These are phyloP conservation scores for Acrobasis consociella DNA, from an alignment of 2,888 invertebrate genomes.

Conservation along the genomic window DNA sequence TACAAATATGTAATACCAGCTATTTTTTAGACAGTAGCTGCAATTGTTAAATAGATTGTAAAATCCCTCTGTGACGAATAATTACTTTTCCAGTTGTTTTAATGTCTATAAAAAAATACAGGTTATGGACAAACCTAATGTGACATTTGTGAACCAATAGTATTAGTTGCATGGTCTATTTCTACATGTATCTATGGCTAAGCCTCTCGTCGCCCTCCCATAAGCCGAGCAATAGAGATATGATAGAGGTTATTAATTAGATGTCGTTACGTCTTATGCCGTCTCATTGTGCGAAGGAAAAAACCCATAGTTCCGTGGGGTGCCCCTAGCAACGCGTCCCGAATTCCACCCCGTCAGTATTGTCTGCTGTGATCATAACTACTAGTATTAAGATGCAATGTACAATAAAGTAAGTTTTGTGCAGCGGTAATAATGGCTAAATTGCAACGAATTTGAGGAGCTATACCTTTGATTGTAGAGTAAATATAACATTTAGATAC, in stretches of 20 bases:
- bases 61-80: too few species aligned
- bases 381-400: not conserved
- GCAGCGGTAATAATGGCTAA: not conserved
- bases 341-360: slow-evolving; percentile 29
- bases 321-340: slow-evolving; percentile 48
- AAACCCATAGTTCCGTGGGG: slow-evolving; percentile 57
- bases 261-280: slow-evolving; percentile 78
- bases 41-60: too few species aligned
- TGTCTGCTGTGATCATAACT: slow-evolving; percentile 4
- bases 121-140: too few species aligned
- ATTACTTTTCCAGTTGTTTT: too few species aligned
- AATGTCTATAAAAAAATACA: too few species aligned
- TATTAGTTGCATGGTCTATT: not conserved
- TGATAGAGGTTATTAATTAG: slow-evolving; percentile 82
- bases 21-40: too few species aligned
- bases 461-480: too few species aligned
- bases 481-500: too few species aligned
- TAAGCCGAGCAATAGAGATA: slow-evolving; percentile 78
- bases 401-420: not conserved
- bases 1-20: too few species aligned
- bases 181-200: slow-evolving; percentile 18
- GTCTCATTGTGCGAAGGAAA: slow-evolving; percentile 73
- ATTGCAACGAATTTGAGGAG: not conserved
- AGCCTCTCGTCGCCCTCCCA: slow-evolving; percentile 38
- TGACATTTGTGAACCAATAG: too few species aligned